Percentiles rank a stretch among this genome's conserved stretches.
These are phyloP conservation scores for Poecile montanus DNA, from an alignment of 2,797 vertebrate genomes.

Conservation along the genomic window DNA sequence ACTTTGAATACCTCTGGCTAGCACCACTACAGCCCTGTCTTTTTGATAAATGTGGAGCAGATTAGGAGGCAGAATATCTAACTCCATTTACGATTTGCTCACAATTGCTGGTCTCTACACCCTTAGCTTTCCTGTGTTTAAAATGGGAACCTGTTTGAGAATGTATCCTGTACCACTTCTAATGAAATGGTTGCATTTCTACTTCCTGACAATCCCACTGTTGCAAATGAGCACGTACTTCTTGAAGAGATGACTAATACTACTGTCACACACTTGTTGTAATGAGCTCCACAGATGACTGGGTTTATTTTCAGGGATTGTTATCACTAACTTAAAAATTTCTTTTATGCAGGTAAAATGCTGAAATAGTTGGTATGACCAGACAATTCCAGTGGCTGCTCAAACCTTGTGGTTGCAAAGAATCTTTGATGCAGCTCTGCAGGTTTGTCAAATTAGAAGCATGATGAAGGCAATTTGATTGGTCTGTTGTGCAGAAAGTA, in stretches of 20 bases:
- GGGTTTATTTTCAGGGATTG: not conserved
- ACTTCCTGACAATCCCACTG: not conserved
- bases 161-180: not conserved
- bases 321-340: not conserved
- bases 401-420: conserved; percentile 13
- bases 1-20: not conserved
- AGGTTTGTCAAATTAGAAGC: conserved; percentile 48
- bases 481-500: conserved; percentile 54
- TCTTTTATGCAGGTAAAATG: not conserved
- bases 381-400: not conserved
- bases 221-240: not conserved
- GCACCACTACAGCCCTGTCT: not conserved
- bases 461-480: conserved; percentile 58
- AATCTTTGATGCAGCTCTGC: conserved; percentile 28
- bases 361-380: not conserved
- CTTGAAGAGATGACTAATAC: conserved; percentile 5
- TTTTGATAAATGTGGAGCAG: not conserved
- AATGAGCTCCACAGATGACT: not conserved
- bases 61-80: not conserved
- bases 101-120: not conserved
- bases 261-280: not conserved
- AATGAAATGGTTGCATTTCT: not conserved
- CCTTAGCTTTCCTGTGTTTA: not conserved
- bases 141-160: not conserved
- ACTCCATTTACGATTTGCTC: not conserved